phyloP scores from a whole-genome alignment of 2,113 vertebrate genomes.

The Eira barbara region DNA sequence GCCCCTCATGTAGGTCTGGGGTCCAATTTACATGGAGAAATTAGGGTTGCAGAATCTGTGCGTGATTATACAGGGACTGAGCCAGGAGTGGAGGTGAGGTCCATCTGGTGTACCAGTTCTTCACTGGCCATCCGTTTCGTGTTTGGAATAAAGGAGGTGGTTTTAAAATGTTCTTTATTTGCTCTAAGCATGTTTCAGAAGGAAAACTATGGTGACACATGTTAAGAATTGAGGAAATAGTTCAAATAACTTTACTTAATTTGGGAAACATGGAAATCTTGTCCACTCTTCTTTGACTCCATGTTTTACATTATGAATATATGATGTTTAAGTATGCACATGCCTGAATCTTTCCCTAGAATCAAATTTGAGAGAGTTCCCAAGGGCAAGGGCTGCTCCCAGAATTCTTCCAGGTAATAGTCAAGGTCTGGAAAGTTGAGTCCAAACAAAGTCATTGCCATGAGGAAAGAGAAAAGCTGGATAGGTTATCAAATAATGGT shows the following conservation, averaged over 20 bases:
- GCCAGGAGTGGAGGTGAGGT: neutral
- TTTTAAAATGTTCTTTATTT: slow-evolving; percentile 43
- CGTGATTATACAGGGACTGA: neutral
- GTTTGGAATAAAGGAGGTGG: neutral
- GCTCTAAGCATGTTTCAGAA: slow-evolving; percentile 42
- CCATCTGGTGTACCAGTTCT: neutral
- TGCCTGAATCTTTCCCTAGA: neutral
- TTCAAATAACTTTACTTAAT: slow-evolving; percentile 57
- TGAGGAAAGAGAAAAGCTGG: neutral
- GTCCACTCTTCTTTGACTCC: slow-evolving; percentile 20
- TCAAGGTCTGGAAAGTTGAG: neutral
- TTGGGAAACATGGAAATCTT: slow-evolving; percentile 58
- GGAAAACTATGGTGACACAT: slow-evolving; percentile 24
- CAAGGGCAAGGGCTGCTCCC: neutral
- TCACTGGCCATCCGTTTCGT: neutral
- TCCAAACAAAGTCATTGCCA: neutral
- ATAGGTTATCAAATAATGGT: neutral
- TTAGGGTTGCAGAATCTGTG: neutral
- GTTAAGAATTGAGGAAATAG: slow-evolving; percentile 56
- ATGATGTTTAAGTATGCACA: slow-evolving; percentile 26
- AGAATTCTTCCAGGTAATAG: neutral
- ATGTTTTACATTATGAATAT: slow-evolving; percentile 8
- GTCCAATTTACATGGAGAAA: neutral
- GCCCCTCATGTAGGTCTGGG: neutral
- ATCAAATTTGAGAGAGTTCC: slow-evolving; percentile 1